A percentile compares a stretch with the other conserved stretches of the same genome.
Conservation (phyloP, 2,888 invertebrate species). For the Campoplex nolae region DNA sequence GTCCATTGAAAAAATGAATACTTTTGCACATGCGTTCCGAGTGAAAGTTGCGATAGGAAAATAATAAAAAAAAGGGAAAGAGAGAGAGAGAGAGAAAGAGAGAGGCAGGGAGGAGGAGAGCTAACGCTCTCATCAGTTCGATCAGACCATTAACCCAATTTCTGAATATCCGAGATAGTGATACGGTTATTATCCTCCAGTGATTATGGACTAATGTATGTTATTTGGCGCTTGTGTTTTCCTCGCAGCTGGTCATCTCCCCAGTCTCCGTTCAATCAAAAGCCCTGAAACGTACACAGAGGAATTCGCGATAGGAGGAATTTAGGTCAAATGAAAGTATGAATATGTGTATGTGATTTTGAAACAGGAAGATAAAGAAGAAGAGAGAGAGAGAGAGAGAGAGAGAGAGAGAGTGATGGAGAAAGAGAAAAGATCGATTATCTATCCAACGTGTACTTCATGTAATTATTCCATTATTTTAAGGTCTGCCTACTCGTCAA, state of each 20-base stretch:
- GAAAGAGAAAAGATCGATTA: slow-evolving; percentile 39
- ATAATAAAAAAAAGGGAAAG: neutral
- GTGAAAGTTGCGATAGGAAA: slow-evolving; percentile 1
- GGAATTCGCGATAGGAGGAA: slow-evolving; percentile 53
- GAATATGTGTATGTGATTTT: slow-evolving; percentile 7
- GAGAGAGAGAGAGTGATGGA: neutral
- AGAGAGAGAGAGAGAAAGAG: neutral
- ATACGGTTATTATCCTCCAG: slow-evolving; percentile 59
- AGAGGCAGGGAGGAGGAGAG: slow-evolving; percentile 20
- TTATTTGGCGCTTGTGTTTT: slow-evolving; percentile 54
- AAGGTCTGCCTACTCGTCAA: slow-evolving; percentile 61
- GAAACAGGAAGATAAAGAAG: slow-evolving; percentile 28
- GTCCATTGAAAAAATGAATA: neutral
- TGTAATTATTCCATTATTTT: slow-evolving; percentile 65
- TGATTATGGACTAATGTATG: slow-evolving; percentile 60
- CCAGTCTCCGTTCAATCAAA: slow-evolving; percentile 56
- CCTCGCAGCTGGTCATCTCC: slow-evolving; percentile 55
- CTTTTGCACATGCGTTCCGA: neutral
- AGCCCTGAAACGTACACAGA: slow-evolving; percentile 12
- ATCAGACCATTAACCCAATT: slow-evolving; percentile 65
- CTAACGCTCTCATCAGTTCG: slow-evolving; percentile 41
- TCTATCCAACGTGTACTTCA: slow-evolving; percentile 31
- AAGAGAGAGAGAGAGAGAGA: slow-evolving; percentile 16
- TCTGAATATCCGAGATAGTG: slow-evolving; percentile 53
- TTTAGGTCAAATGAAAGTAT: slow-evolving; percentile 28